Evolutionary conservation across 2,113 vertebrate species (phyloP).

Genomic region (Hipposideros armiger): DNA sequence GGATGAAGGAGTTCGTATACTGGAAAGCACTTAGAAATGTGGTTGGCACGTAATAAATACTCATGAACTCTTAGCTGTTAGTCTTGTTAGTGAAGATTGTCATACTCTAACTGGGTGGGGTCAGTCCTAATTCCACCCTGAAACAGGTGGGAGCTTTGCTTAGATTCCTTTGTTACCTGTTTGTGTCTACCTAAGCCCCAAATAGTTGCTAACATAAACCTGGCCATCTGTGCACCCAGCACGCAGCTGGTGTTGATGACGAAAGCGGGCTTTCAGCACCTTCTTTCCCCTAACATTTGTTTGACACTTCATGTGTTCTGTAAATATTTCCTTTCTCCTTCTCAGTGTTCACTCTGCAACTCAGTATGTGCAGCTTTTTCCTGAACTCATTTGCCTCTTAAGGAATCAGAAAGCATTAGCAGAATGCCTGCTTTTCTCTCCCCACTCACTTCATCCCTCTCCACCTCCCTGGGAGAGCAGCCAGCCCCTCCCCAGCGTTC

Average conservation of each 20-base stretch:
- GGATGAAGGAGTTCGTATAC: neutral
- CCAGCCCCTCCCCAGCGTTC: neutral
- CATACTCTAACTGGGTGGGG: too few relatives aligned
- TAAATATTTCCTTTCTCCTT: neutral
- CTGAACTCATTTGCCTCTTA: neutral
- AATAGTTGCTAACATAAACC: neutral
- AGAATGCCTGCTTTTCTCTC: neutral
- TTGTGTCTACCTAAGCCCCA: neutral
- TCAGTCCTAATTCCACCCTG: neutral
- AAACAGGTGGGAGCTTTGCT: neutral
- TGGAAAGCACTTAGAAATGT: neutral
- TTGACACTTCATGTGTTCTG: neutral
- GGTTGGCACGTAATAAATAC: neutral
- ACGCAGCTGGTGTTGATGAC: rapidly evolving
- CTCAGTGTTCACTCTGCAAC: rapidly evolving
- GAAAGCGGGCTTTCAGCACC: rapidly evolving
- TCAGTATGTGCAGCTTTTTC: neutral
- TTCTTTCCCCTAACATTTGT: too few relatives aligned
- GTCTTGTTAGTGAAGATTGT: neutral
- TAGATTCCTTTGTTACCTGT: neutral
- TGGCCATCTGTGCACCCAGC: rapidly evolving
- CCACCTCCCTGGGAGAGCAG: rapidly evolving
- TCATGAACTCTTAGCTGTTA: neutral
- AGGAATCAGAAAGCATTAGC: neutral
- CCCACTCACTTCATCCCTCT: neutral